Conservation (phyloP, 2,888 invertebrate genomes). For the Periphyllus acericola region DNA sequence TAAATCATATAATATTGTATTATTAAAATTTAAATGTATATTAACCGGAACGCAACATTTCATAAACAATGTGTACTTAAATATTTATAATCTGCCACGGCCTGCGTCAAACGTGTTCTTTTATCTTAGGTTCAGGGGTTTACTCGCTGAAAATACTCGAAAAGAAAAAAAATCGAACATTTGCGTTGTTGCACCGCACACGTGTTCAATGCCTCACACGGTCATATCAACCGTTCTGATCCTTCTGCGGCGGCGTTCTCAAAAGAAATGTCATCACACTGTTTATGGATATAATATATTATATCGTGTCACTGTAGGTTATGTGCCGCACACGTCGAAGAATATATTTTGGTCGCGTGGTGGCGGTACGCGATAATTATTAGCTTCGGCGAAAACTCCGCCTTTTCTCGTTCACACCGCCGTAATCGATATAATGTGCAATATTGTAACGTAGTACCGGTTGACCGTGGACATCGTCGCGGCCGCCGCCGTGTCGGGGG, state of each 20-base stretch:
- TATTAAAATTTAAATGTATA: no score
- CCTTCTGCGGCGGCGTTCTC: neutral
- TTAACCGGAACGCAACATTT: no score
- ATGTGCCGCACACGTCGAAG: constrained; percentile 9
- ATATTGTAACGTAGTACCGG: neutral
- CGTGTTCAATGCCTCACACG: no score
- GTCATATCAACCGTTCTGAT: neutral
- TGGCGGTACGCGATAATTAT: neutral
- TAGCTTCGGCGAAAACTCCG: constrained; percentile 23
- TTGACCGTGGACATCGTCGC: constrained; percentile 10
- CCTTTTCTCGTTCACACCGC: constrained; percentile 5
- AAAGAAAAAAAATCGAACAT: no score
- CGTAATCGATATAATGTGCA: neutral
- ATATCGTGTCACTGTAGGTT: constrained; percentile 5
- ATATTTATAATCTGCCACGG: no score
- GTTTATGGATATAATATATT: constrained; percentile 7
- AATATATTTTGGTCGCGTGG: neutral
- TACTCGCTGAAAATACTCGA: no score
- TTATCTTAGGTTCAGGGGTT: no score
- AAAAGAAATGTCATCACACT: constrained; percentile 25
- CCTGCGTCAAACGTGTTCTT: no score
- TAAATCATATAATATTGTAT: no score
- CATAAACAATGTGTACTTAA: no score
- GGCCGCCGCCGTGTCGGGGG: neutral
- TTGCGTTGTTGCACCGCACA: no score